Conservation (phyloP, 2,888 invertebrate genomes). For the Ephialtes manifestator region DNA sequence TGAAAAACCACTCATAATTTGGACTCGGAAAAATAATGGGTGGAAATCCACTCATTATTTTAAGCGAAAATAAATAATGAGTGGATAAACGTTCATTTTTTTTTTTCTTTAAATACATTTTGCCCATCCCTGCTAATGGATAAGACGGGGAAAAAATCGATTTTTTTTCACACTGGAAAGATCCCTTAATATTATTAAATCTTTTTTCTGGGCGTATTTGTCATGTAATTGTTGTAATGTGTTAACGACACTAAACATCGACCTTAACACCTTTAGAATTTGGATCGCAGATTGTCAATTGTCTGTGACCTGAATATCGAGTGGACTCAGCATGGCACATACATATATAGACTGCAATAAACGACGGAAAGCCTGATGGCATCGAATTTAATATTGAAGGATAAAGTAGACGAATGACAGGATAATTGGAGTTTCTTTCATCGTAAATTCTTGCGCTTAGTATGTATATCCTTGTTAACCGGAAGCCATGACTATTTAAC, state of each 20-base stretch:
- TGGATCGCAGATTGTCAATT: not conserved
- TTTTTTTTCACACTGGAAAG: too few species aligned
- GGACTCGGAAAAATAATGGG: too few species aligned
- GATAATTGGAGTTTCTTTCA: conserved; percentile 31
- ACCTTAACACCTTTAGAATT: conserved; percentile 8
- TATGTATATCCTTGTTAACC: conserved; percentile 11
- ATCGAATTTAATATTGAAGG: conserved; percentile 32
- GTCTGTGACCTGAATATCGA: conserved; percentile 25
- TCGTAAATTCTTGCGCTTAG: conserved; percentile 16
- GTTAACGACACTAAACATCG: not conserved
- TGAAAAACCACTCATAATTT: too few species aligned
- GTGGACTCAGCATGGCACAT: not conserved
- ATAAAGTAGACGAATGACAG: conserved; percentile 10
- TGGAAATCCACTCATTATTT: too few species aligned
- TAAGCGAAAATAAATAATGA: too few species aligned
- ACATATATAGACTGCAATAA: not conserved
- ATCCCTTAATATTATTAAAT: too few species aligned
- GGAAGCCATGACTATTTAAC: conserved; percentile 21
- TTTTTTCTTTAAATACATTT: too few species aligned
- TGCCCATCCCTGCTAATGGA: too few species aligned
- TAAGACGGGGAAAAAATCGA: not conserved
- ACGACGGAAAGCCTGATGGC: not conserved
- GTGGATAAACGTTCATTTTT: too few species aligned
- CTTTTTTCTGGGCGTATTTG: too few species aligned
- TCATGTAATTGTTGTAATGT: not conserved